A percentile compares a stretch with the other conserved stretches of the same genome.
phyloP scores from a whole-genome alignment of 2,888 invertebrate genomes.

The Drosophila neonasuta region DNA sequence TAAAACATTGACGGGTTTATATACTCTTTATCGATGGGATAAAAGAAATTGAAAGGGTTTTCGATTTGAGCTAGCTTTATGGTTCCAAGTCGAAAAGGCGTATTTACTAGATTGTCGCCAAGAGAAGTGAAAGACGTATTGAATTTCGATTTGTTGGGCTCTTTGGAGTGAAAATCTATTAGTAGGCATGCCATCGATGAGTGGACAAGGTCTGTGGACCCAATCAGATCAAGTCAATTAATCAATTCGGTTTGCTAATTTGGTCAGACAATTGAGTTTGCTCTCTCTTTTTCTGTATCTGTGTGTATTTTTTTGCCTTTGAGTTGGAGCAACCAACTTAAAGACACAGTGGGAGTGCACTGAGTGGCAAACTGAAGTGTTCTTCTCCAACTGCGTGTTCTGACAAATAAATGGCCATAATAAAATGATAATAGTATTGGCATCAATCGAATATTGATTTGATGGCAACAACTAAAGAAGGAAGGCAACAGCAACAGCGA shows the following conservation, averaged over 20 bases:
- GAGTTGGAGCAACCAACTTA: slow-evolving; percentile 7
- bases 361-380: slow-evolving; percentile 48
- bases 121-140: neutral
- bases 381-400: slow-evolving; percentile 30
- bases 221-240: slow-evolving; percentile 64
- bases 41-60: slow-evolving; percentile 47
- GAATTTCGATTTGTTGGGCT: slow-evolving; percentile 8
- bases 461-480: slow-evolving; percentile 52
- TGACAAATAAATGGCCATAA: slow-evolving; percentile 75
- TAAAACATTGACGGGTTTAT: slow-evolving; percentile 46
- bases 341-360: slow-evolving; percentile 35
- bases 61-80: slow-evolving; percentile 26
- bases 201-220: slow-evolving; percentile 24
- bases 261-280: slow-evolving; percentile 52
- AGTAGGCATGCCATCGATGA: slow-evolving; percentile 21
- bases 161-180: slow-evolving; percentile 32
- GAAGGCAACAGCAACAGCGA: slow-evolving; percentile 13
- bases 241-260: slow-evolving; percentile 66
- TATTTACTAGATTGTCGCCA: neutral
- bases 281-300: slow-evolving; percentile 4
- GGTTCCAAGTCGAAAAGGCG: slow-evolving; percentile 10
- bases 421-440: slow-evolving; percentile 77
- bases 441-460: slow-evolving; percentile 78
- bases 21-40: slow-evolving; percentile 58
- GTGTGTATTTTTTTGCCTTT: neutral